Base-by-base conservation (phyloP, 2,113 vertebrate genomes). In the Sapayoa aenigma region DNA sequence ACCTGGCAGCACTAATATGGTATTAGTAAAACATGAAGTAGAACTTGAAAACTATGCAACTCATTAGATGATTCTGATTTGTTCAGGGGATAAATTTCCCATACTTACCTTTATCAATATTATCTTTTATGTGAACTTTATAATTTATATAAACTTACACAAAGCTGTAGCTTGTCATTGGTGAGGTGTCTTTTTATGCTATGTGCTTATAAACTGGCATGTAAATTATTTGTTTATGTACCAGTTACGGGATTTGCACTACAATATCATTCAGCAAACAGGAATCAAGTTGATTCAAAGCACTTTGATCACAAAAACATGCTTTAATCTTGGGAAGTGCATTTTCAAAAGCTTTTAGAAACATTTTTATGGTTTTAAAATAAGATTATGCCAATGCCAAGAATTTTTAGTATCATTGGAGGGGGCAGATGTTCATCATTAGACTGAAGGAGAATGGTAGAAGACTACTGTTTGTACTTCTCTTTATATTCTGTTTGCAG, bases 401-500 rank as follows among this genome's bases (percentile, higher is more conserved):
- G 59, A 37, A 55, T 78, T 80, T 76, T 95, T 78, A 28, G 23
- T 87, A 56, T 88, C 44, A 47, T 91, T 85, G 52, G 20, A 82
- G 37, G n/a, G 47, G 35, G 49, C 49, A 94, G 68, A 86, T 95
- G 39, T 85, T 90, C 35, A 76, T 95, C 79, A 62, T 56, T 76
- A 95, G 74, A 82, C 49, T 84, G 65, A 94, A 96, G 59, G 55
- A 83, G 77, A 78, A 39, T 55, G 24, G 31, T 74, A 87, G 58
- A 91, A 95, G 39, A 92, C 66, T 72, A 47, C n/a, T 93, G 9
- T 56, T 72, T 69, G 46, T 58, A 14, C 68, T 90, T 96, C 56
- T 60, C 84, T 95, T 95, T 86, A 80, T 90, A 78, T 88, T 81
- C 84, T 89, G 71, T 88, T 94, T 83, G 68, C 93, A 84, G 89